Evolutionary conservation across 2,888 invertebrate genomes (phyloP).

Genomic region (Cylloceria caligata): DNA sequence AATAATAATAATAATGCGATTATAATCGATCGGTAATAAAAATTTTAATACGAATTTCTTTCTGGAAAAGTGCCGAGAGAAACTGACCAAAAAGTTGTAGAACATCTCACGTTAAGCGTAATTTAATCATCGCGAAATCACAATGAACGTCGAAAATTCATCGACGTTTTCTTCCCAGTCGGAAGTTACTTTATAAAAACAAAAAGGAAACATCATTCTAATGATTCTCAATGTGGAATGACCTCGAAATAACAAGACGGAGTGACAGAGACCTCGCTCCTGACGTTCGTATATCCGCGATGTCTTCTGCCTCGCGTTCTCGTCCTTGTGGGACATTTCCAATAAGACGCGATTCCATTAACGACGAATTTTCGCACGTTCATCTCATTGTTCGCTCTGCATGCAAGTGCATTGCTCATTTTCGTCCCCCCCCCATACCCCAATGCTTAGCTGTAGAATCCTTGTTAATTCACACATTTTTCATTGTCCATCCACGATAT

Average conservation of each 20-base stretch:
- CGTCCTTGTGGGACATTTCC: conserved; percentile 50
- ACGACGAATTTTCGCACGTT: conserved; percentile 55
- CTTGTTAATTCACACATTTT: conserved; percentile 26
- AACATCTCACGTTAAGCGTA: no score
- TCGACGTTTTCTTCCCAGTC: no score
- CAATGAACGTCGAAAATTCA: no score
- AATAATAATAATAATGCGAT: no score
- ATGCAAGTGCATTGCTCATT: conserved; percentile 7
- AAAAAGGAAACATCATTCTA: not conserved
- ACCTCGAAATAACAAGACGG: conserved; percentile 15
- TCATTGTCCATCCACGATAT: not conserved
- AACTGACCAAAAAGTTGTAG: no score
- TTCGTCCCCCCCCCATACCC: not conserved
- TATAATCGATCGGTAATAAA: no score
- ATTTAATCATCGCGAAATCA: no score
- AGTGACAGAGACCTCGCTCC: conserved; percentile 18
- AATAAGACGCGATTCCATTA: conserved; percentile 57
- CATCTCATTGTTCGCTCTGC: conserved; percentile 37
- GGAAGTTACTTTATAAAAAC: not conserved
- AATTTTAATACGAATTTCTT: no score
- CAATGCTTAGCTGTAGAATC: conserved; percentile 6
- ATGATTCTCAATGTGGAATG: conserved; percentile 3
- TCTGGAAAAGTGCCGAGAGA: no score
- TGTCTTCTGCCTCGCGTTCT: conserved; percentile 16
- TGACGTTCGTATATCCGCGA: not conserved